Evolutionary conservation across 2,113 vertebrate genomes (phyloP).

Genomic region (Corvus moneduloides): DNA sequence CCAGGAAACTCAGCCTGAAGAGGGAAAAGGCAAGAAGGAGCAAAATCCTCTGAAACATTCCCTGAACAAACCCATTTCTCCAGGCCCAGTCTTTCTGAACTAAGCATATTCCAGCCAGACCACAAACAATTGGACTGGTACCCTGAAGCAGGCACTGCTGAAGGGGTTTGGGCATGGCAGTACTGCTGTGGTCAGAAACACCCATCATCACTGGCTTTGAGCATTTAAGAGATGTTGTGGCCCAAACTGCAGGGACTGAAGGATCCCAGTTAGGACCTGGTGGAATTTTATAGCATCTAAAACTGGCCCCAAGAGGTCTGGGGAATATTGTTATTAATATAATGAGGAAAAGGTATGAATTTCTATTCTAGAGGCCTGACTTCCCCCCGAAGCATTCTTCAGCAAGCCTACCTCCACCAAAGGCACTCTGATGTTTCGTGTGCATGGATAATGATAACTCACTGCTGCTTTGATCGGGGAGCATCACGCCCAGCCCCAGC

Average conservation of each 20-base stretch:
- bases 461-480: not conserved
- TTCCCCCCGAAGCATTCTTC: not conserved
- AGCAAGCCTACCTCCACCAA: not conserved
- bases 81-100: not conserved
- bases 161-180: not conserved
- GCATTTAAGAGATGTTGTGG: not conserved
- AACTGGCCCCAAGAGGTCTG: not conserved
- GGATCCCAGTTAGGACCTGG: not conserved
- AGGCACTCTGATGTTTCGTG: fast-evolving
- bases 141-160: fast-evolving
- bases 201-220: not conserved
- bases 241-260: not conserved
- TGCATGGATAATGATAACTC: not conserved
- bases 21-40: not conserved
- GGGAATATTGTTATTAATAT: not conserved
- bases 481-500: not conserved
- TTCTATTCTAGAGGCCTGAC: not conserved
- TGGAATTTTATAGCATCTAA: not conserved
- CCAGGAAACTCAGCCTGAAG: not conserved
- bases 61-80: not conserved
- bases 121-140: not conserved
- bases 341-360: not conserved
- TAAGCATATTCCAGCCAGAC: not conserved
- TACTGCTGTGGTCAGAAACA: not conserved
- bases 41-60: not conserved